phyloP scores from a whole-genome alignment of 2,888 invertebrate species.

The Scaptomyza parva region DNA sequence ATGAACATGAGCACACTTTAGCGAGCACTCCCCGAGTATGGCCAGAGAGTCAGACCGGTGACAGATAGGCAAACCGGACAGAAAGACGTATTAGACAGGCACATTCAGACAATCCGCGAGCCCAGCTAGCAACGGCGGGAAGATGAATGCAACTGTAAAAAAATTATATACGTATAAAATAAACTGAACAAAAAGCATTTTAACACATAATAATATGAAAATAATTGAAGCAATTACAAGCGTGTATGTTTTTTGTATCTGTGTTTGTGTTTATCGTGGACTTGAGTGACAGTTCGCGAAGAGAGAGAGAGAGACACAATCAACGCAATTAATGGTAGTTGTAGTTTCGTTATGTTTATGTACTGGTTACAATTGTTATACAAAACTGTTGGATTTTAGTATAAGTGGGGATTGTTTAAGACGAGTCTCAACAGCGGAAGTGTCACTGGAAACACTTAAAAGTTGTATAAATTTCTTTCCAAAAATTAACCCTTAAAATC shows the following conservation, averaged over 20 bases:
- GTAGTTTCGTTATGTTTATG: conserved; percentile 50
- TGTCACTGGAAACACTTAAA: too few species aligned
- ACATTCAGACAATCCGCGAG: conserved; percentile 3
- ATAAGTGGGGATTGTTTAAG: neutral
- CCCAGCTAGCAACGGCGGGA: conserved; percentile 30
- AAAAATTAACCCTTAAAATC: neutral
- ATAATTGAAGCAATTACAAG: conserved; percentile 78
- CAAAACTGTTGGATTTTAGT: conserved; percentile 21
- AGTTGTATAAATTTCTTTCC: neutral
- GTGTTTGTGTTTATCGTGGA: conserved; percentile 9
- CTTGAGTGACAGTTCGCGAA: conserved; percentile 40
- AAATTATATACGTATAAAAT: conserved; percentile 15
- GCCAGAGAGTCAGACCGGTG: conserved; percentile 30
- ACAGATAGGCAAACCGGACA: conserved; percentile 46
- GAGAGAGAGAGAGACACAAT: conserved; percentile 45
- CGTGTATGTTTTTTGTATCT: conserved; percentile 3
- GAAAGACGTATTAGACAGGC: conserved; percentile 5
- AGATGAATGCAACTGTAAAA: conserved; percentile 22
- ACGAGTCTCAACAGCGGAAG: neutral
- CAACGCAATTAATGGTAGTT: conserved; percentile 64
- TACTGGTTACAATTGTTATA: conserved; percentile 45
- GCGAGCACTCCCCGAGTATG: conserved; percentile 59
- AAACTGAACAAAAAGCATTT: conserved; percentile 72
- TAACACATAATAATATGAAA: conserved; percentile 79
- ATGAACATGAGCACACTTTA: conserved; percentile 80